phyloP scores from a whole-genome alignment of 1,140 invertebrate species.

The Chironomus tepperi region DNA sequence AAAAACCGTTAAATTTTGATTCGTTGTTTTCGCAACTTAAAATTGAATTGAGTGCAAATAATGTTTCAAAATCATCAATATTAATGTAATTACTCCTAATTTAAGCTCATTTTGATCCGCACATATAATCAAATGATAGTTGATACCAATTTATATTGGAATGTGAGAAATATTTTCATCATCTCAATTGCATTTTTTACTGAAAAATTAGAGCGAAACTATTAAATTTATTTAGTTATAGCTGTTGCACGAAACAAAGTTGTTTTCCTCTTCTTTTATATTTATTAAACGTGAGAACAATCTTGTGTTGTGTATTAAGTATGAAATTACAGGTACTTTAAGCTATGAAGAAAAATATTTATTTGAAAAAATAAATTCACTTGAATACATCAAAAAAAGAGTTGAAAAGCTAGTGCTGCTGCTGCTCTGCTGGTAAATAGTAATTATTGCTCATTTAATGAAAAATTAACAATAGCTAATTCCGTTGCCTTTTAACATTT shows the following conservation, averaged over 20 bases:
- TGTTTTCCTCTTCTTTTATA: neutral
- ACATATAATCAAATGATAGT: no score
- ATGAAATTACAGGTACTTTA: constrained; percentile 6
- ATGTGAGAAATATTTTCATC: neutral
- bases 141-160: neutral
- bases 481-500: neutral
- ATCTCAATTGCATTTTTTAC: constrained; percentile 1
- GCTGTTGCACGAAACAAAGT: neutral
- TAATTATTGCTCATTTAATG: constrained; percentile 18
- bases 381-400: neutral
- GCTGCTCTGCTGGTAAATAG: neutral
- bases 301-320: neutral
- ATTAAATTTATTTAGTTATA: neutral
- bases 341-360: no score
- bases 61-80: no score
- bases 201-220: constrained; percentile 5
- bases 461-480: constrained; percentile 20
- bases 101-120: no score
- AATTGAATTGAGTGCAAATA: no score
- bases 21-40: no score
- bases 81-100: no score
- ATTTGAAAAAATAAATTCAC: neutral
- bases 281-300: constrained; percentile 14
- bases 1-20: no score
- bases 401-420: neutral